phyloP scores from a whole-genome alignment of 35 echinoderm and acorn worm genomes.

The Holothuria glaberrima region DNA sequence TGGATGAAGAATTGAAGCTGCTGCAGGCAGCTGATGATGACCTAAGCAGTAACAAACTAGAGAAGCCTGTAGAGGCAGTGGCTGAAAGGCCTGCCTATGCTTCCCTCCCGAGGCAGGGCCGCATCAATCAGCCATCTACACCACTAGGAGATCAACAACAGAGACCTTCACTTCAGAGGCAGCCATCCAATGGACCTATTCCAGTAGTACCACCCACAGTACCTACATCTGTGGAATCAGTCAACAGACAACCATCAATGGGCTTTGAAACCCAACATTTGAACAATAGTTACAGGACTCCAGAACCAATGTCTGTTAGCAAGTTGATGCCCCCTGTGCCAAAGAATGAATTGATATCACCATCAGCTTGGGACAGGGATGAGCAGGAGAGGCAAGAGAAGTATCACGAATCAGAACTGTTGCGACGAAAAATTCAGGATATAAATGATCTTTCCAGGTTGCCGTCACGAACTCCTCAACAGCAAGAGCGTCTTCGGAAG shows the following conservation, averaged over 20 bases:
- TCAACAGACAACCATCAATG: conserved; percentile 11
- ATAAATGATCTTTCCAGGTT: conserved; percentile 71
- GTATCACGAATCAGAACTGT: conserved; percentile 67
- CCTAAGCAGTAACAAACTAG: not conserved
- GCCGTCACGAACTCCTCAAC: conserved; percentile 65
- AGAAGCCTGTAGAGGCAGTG: not conserved
- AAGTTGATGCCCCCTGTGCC: conserved; percentile 27
- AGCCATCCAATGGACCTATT: conserved; percentile 76
- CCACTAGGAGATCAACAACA: conserved; percentile 60
- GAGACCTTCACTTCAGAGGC: conserved; percentile 64
- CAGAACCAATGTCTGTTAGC: not conserved
- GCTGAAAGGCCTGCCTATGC: conserved; percentile 65
- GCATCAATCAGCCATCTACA: conserved; percentile 75
- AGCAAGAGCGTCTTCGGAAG: conserved; percentile 85
- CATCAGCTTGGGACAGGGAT: conserved; percentile 86
- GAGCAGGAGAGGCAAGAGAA: conserved; percentile 73
- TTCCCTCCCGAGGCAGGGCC: conserved; percentile 82
- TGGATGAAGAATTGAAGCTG: conserved; percentile 50
- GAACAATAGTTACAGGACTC: not conserved
- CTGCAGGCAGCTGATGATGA: conserved; percentile 46
- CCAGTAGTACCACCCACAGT: conserved; percentile 70
- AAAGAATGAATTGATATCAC: conserved; percentile 21
- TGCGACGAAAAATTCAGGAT: conserved; percentile 63
- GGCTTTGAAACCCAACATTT: conserved; percentile 1
- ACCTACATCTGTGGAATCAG: conserved; percentile 5